Evolutionary conservation across 2,888 invertebrate species (phyloP).

Genomic region (Entomobrya proxima): DNA sequence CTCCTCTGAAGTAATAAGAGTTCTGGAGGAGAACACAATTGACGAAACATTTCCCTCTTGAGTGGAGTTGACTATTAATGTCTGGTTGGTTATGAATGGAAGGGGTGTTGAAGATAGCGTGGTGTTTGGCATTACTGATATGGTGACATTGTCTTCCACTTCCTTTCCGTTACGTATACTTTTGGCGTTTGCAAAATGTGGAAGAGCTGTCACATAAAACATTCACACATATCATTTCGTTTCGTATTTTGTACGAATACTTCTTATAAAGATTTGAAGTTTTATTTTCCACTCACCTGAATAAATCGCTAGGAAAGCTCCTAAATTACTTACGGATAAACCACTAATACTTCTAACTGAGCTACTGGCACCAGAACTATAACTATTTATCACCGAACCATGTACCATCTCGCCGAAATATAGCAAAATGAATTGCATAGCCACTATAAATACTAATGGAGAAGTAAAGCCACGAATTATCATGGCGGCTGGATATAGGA

Average conservation of each 20-base stretch:
- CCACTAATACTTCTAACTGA: not conserved
- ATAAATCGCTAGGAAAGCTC: constrained; percentile 33
- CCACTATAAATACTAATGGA: not conserved
- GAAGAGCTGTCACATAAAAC: constrained; percentile 23
- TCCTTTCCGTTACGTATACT: constrained; percentile 61
- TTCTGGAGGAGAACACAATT: constrained; percentile 39
- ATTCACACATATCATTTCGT: not conserved
- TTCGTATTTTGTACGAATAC: not conserved
- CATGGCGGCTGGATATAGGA: not conserved
- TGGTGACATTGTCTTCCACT: not conserved
- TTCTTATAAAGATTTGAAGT: not conserved
- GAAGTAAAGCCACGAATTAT: not conserved
- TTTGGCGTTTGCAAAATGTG: constrained; percentile 42
- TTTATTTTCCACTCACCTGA: constrained; percentile 28
- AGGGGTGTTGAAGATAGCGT: not conserved
- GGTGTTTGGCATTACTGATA: not conserved
- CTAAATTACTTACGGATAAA: constrained; percentile 12
- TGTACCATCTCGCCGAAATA: constrained; percentile 21
- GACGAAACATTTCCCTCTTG: constrained; percentile 1
- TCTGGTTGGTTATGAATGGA: not conserved
- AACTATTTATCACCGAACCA: constrained; percentile 18
- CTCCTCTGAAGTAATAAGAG: constrained; percentile 21
- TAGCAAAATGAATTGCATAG: constrained; percentile 7
- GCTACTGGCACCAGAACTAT: constrained; percentile 6
- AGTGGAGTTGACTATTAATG: not conserved